Percentiles rank a stretch among this genome's conserved stretches.
These are phyloP conservation scores for Calonectris borealis DNA, from an alignment of 2,113 vertebrate species.

Conservation along the genomic window DNA sequence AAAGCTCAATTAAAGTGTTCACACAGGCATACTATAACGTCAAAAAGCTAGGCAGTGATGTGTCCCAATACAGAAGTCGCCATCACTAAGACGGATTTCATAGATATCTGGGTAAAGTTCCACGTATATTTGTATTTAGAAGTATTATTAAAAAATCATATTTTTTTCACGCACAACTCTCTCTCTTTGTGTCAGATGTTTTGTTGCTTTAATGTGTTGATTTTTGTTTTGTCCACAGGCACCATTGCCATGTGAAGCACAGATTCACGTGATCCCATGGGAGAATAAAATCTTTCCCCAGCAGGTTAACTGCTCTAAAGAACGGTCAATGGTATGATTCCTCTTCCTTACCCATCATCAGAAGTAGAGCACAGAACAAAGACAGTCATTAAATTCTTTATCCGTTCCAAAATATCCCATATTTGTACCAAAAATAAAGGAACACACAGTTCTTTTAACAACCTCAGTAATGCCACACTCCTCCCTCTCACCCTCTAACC, in stretches of 20 bases:
- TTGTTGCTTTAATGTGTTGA: not conserved
- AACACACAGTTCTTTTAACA: not conserved
- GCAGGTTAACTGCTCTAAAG: slow-evolving; percentile 55
- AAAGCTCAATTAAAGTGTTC: not conserved
- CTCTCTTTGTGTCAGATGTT: not conserved
- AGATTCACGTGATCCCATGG: slow-evolving; percentile 76
- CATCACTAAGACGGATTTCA: not conserved
- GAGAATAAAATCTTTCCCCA: slow-evolving; percentile 45
- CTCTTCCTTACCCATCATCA: not conserved
- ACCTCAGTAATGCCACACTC: not conserved
- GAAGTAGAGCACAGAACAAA: not conserved
- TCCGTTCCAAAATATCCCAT: not conserved
- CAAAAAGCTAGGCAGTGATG: not conserved
- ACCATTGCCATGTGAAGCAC: slow-evolving; percentile 70
- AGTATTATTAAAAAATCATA: not conserved
- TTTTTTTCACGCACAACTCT: not conserved
- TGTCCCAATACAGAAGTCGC: not conserved
- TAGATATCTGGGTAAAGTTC: not conserved
- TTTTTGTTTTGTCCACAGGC: slow-evolving; percentile 64
- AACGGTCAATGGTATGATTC: not conserved
- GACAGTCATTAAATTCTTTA: not conserved
- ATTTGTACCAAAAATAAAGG: not conserved
- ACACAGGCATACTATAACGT: not conserved
- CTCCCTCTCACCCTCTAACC: not conserved
- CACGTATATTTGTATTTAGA: not conserved